These are phyloP conservation scores for Rotaria macrura DNA, from an alignment of 2,888 invertebrate species.

Conservation along the genomic window DNA sequence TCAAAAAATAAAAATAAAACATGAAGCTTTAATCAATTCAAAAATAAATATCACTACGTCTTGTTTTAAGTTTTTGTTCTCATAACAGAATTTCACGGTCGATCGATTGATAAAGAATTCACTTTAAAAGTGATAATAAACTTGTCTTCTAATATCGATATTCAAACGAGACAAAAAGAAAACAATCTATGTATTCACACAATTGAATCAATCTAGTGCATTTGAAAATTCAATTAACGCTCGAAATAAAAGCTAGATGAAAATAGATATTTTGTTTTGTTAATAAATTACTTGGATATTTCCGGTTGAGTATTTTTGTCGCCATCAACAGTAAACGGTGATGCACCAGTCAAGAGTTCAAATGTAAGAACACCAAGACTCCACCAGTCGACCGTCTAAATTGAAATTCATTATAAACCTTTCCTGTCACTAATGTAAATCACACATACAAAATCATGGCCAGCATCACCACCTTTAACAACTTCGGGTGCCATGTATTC, in stretches of 20 bases:
- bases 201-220: no score
- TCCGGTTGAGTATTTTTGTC: conserved; percentile 84
- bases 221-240: no score
- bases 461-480: conserved; percentile 68
- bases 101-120: no score
- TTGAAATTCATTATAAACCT: neutral
- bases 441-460: conserved; percentile 80
- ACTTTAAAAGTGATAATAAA: no score
- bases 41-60: no score
- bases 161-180: no score
- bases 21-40: no score
- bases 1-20: no score
- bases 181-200: no score
- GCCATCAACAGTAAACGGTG: conserved; percentile 80
- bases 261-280: neutral
- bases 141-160: no score
- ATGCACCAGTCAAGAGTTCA: conserved; percentile 86
- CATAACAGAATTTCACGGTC: no score
- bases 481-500: conserved; percentile 93
- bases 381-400: conserved; percentile 90
- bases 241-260: neutral
- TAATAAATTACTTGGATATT: conserved; percentile 61
- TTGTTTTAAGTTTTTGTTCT: no score
- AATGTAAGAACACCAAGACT: conserved; percentile 89
- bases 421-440: conserved; percentile 41